phyloP scores from a whole-genome alignment of 1,140 invertebrate genomes.

The Papilio glaucus region DNA sequence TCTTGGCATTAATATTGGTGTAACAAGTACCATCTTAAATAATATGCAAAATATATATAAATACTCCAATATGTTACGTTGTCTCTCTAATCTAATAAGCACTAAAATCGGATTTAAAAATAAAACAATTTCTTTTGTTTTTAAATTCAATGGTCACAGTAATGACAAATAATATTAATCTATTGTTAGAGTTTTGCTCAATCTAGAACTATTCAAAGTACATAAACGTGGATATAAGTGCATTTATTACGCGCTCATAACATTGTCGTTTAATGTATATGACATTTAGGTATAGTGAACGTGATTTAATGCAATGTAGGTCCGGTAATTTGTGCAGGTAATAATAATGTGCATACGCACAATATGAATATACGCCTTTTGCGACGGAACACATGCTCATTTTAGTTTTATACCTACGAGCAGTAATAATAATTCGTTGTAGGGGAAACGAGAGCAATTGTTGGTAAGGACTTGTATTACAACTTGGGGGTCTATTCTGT shows the following conservation, averaged over 20 bases:
- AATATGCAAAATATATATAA: too few species aligned
- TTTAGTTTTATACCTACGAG: slow-evolving; percentile 13
- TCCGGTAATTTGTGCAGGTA: slow-evolving; percentile 16
- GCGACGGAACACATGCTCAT: slow-evolving; percentile 15
- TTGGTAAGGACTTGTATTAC: slow-evolving; percentile 8
- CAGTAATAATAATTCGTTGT: slow-evolving; percentile 15
- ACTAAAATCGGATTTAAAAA: too few species aligned
- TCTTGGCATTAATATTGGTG: too few species aligned
- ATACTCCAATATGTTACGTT: too few species aligned
- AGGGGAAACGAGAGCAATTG: slow-evolving; percentile 22
- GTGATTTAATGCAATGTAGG: slow-evolving; percentile 16
- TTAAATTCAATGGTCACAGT: background rate
- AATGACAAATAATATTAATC: background rate
- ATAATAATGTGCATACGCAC: slow-evolving; percentile 22
- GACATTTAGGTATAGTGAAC: slow-evolving; percentile 20
- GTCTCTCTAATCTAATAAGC: too few species aligned
- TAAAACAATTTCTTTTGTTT: too few species aligned
- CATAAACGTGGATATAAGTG: background rate
- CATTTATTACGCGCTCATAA: background rate
- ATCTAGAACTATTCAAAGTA: background rate
- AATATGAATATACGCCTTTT: slow-evolving; percentile 14
- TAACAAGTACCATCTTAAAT: too few species aligned
- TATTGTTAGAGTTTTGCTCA: background rate
- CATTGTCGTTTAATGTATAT: slow-evolving; percentile 14
- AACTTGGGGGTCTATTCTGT: background rate